Percentiles rank a stretch among this genome's conserved stretches.
Evolutionary conservation across 2,888 invertebrate species (phyloP).

Genomic region (Agrochola macilenta): DNA sequence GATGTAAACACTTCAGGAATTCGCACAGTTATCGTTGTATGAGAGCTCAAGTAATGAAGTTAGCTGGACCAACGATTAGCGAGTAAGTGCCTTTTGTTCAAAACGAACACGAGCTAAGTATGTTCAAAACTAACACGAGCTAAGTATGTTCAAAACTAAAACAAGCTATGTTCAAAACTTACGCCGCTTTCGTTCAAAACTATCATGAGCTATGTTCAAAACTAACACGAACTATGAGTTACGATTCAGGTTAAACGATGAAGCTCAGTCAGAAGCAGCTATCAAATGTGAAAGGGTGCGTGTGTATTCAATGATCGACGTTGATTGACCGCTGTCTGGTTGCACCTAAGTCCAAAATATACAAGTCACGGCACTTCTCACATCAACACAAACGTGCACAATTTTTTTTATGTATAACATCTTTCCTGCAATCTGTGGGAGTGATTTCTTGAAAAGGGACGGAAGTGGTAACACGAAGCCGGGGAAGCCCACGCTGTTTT

Average conservation of each 20-base stretch:
- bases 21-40: conserved; percentile 85
- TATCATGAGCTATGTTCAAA: background rate
- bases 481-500: no score
- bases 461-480: no score
- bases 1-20: conserved; percentile 77
- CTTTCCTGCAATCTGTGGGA: no score
- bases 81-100: conserved; percentile 63
- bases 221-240: background rate
- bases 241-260: background rate
- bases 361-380: background rate
- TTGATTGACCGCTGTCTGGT: background rate
- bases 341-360: background rate
- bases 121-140: background rate
- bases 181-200: background rate
- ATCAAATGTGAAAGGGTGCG: background rate
- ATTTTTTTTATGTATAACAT: background rate
- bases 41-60: conserved; percentile 79
- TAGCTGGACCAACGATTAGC: conserved; percentile 83
- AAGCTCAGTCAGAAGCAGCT: background rate
- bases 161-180: background rate
- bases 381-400: background rate
- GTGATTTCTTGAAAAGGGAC: no score
- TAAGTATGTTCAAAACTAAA: background rate
- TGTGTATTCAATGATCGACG: background rate
- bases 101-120: no score